Evolutionary conservation across 2,797 vertebrate species (phyloP).

Genomic region (Adelosebastes latens): DNA sequence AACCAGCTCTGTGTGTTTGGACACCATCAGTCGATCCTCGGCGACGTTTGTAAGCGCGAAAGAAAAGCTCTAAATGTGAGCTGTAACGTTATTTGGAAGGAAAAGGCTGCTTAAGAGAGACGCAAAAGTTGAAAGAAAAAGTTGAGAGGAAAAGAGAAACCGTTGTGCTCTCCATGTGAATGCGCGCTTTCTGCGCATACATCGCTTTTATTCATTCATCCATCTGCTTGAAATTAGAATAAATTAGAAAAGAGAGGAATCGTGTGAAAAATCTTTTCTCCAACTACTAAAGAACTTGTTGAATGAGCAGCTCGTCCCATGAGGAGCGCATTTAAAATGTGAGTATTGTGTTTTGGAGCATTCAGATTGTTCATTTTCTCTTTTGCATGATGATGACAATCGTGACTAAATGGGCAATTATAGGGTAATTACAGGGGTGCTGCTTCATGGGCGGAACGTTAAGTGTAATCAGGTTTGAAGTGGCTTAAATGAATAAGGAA

Average conservation of each 20-base stretch:
- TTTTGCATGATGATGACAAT: slow-evolving; percentile 5
- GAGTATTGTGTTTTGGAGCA: slow-evolving; percentile 50
- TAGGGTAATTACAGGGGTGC: not conserved
- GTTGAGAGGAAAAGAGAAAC: slow-evolving; percentile 37
- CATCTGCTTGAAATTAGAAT: not conserved
- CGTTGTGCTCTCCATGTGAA: not conserved
- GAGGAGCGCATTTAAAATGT: slow-evolving; percentile 50
- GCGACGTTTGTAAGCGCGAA: not conserved
- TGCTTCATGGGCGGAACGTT: slow-evolving; percentile 27
- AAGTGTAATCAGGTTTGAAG: slow-evolving; percentile 12
- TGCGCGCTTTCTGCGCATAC: slow-evolving; percentile 30
- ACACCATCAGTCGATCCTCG: slow-evolving; percentile 1
- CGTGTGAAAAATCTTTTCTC: not conserved
- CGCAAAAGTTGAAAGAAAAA: slow-evolving; percentile 61
- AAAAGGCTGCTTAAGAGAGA: not conserved
- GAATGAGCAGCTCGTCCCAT: slow-evolving; percentile 45
- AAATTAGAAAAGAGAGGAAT: slow-evolving; percentile 5
- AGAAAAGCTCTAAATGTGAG: not conserved
- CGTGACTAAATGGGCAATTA: slow-evolving; percentile 20
- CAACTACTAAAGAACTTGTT: slow-evolving; percentile 64
- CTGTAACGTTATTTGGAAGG: not conserved
- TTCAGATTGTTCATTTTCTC: slow-evolving; percentile 2
- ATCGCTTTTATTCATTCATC: not conserved
- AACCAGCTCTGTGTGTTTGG: slow-evolving; percentile 3
- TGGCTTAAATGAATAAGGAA: slow-evolving; percentile 5